phyloP scores from a whole-genome alignment of 2,888 invertebrate genomes.

The Tachina grossa region DNA sequence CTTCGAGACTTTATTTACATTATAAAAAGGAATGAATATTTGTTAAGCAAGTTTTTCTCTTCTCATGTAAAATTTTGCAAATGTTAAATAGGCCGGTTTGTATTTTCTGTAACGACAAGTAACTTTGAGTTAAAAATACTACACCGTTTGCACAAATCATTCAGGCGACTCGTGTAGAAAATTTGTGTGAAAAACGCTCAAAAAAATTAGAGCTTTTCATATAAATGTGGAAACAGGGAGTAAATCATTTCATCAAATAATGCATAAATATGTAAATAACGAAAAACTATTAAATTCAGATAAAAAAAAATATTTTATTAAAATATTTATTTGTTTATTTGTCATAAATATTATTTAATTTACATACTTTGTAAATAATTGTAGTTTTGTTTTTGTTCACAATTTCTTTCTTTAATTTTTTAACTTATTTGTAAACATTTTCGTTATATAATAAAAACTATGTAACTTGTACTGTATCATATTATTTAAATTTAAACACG shows the following conservation, averaged over 20 bases:
- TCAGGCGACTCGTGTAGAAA: too few species aligned
- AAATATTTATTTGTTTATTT: constrained; percentile 12
- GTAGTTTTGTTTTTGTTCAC: constrained; percentile 70
- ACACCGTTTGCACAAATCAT: too few species aligned
- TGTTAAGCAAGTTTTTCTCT: too few species aligned
- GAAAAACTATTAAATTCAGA: constrained; percentile 9
- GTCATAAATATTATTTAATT: constrained; percentile 57
- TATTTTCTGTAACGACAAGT: too few species aligned
- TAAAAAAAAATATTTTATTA: not conserved
- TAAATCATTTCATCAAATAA: constrained; percentile 3
- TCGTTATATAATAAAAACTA: constrained; percentile 33
- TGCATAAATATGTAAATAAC: constrained; percentile 23
- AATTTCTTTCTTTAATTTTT: constrained; percentile 19
- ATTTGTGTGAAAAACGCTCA: too few species aligned
- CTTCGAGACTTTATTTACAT: too few species aligned
- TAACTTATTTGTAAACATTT: constrained; percentile 29
- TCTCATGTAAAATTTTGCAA: too few species aligned
- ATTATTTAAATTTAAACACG: constrained; percentile 6
- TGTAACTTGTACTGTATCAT: constrained; percentile 26
- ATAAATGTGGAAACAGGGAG: too few species aligned
- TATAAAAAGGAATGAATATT: too few species aligned
- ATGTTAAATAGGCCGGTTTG: too few species aligned
- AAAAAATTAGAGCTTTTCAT: too few species aligned
- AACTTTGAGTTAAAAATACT: too few species aligned
- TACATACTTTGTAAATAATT: constrained; percentile 72